phyloP scores from a whole-genome alignment of 1,140 invertebrate species.

The Diabrotica virgifera region DNA sequence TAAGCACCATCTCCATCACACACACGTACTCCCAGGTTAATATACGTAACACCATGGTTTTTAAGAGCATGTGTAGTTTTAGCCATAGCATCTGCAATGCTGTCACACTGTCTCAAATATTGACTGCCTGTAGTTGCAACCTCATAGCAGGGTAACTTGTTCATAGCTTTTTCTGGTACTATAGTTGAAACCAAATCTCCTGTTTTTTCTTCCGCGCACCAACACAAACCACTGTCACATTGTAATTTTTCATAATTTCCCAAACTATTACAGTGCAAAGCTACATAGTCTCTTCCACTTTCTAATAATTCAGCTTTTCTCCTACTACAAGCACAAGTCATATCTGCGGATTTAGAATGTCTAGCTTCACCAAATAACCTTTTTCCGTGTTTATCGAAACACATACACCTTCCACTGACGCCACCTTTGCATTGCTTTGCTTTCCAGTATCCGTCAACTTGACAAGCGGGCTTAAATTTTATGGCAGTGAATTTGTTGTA shows the following conservation, averaged over 20 bases:
- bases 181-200: conserved; percentile 52
- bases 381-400: conserved; percentile 24
- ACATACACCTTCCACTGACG: conserved; percentile 49
- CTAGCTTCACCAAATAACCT: conserved; percentile 27
- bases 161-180: conserved; percentile 53
- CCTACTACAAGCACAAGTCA: conserved; percentile 53
- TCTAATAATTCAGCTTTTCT: conserved; percentile 51
- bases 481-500: conserved; percentile 23
- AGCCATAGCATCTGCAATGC: conserved; percentile 50
- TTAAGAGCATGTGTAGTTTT: conserved; percentile 50
- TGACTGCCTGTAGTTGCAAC: conserved; percentile 44
- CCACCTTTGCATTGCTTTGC: conserved; percentile 60
- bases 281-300: conserved; percentile 44
- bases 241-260: conserved; percentile 62
- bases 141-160: conserved; percentile 52
- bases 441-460: conserved; percentile 53
- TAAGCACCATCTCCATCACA: conserved; percentile 62
- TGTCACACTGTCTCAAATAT: conserved; percentile 61
- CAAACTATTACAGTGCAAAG: conserved; percentile 55
- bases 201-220: conserved; percentile 57
- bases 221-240: conserved; percentile 60
- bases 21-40: conserved; percentile 47
- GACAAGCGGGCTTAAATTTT: conserved; percentile 50
- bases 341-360: conserved; percentile 23
- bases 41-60: conserved; percentile 52